A percentile compares a stretch with the other conserved stretches of the same genome.
Evolutionary conservation across 2,797 vertebrate genomes (phyloP).

Genomic region (Melopsittacus undulatus): DNA sequence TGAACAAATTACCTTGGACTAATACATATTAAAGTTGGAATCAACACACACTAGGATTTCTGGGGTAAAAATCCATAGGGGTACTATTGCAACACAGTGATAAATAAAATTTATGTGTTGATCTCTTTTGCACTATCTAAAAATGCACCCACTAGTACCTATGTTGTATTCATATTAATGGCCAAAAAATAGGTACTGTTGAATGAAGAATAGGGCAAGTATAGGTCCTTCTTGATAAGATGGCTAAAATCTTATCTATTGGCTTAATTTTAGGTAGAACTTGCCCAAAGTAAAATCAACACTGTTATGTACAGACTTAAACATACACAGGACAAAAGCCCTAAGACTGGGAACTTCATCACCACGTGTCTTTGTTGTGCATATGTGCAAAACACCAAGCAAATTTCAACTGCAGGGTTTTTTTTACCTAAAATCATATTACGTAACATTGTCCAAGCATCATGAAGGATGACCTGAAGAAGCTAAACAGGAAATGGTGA

Average conservation of each 20-base stretch:
- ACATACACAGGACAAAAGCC: not conserved
- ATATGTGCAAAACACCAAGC: not conserved
- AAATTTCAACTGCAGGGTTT: not conserved
- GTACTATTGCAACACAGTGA: not conserved
- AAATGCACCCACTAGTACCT: fast-evolving
- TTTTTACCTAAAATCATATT: not conserved
- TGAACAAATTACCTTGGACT: not conserved
- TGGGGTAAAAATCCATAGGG: not conserved
- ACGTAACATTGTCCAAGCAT: not conserved
- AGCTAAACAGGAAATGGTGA: not conserved
- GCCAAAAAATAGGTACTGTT: not conserved
- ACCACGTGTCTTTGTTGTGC: not conserved
- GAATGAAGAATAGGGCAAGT: not conserved
- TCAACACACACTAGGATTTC: not conserved
- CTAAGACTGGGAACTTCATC: not conserved
- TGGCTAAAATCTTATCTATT: not conserved
- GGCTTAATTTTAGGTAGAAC: not conserved
- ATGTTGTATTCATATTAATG: not conserved
- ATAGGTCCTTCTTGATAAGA: not conserved
- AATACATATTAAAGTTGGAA: not conserved
- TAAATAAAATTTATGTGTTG: not conserved
- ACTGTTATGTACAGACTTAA: not conserved
- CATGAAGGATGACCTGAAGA: not conserved
- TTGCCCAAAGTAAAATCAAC: not conserved
- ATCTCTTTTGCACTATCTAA: not conserved